A percentile compares a stretch with the other conserved stretches of the same genome.
Evolutionary conservation across 2,113 vertebrate genomes (phyloP).

Genomic region (Atrichornis clamosus): DNA sequence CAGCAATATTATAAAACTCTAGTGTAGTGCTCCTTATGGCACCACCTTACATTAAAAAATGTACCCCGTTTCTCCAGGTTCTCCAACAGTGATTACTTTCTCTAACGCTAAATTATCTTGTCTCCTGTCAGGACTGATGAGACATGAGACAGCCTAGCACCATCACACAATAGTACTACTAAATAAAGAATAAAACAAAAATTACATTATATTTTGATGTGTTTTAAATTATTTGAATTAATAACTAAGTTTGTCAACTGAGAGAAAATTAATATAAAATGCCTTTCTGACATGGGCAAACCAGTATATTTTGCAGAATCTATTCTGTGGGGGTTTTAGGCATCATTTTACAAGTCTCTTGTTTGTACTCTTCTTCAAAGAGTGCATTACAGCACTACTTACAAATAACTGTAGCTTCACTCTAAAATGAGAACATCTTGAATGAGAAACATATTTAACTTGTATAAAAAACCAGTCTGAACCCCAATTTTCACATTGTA

Average conservation of each 20-base stretch:
- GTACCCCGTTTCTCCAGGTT: neutral
- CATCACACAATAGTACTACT: no score
- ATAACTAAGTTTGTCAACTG: neutral
- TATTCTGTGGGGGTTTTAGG: rapidly evolving
- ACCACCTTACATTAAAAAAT: neutral
- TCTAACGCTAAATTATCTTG: neutral
- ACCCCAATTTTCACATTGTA: neutral
- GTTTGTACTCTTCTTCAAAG: neutral
- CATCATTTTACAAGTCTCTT: neutral
- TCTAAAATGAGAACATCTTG: neutral
- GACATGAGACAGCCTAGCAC: neutral
- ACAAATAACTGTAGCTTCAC: neutral
- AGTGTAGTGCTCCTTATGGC: neutral
- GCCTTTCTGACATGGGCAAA: neutral
- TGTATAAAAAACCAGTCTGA: neutral
- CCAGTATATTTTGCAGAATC: neutral
- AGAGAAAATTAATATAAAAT: neutral
- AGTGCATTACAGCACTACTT: neutral
- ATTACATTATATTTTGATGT: neutral
- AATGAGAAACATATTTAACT: neutral
- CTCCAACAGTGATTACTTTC: neutral
- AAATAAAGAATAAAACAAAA: neutral
- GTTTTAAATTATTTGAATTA: neutral
- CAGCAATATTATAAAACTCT: neutral
- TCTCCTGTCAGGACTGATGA: neutral